Conservation (phyloP, 23 tunicate species). For the Halocynthia aurantium region DNA sequence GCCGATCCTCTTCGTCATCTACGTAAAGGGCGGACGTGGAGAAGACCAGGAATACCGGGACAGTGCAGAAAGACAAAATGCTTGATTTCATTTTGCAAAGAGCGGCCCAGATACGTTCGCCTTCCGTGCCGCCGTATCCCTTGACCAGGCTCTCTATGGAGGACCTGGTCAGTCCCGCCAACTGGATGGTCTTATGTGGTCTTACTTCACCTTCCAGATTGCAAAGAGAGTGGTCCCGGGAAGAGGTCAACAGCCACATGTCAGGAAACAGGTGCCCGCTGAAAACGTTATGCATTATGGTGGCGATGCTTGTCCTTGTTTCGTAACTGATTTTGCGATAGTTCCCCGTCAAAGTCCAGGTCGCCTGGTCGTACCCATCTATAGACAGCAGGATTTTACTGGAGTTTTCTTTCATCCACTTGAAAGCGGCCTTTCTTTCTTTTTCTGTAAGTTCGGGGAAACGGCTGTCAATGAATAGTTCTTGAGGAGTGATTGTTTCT, state of each 20-base stretch:
- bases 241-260: neutral
- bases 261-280: slow-evolving; percentile 4
- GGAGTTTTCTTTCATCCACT: slow-evolving; percentile 2
- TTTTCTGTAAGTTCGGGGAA: neutral
- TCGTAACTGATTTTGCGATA: neutral
- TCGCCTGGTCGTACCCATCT: slow-evolving; percentile 3
- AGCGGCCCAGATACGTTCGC: neutral
- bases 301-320: neutral
- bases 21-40: slow-evolving; percentile 3
- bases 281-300: neutral
- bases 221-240: neutral
- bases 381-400: neutral
- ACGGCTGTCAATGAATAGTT: neutral
- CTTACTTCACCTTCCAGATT: neutral
- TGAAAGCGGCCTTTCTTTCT: neutral
- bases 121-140: neutral
- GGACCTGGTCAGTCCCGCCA: neutral
- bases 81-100: neutral
- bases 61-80: slow-evolving; percentile 7
- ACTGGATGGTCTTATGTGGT: slow-evolving; percentile 7
- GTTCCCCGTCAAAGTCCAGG: neutral
- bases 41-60: slow-evolving; percentile 4
- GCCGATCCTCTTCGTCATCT: neutral
- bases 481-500: slow-evolving; percentile 6
- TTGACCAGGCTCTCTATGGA: slow-evolving; percentile 4